These are phyloP conservation scores for Prionailurus bengalensis DNA, from an alignment of 2,113 vertebrate species.

Conservation along the genomic window DNA sequence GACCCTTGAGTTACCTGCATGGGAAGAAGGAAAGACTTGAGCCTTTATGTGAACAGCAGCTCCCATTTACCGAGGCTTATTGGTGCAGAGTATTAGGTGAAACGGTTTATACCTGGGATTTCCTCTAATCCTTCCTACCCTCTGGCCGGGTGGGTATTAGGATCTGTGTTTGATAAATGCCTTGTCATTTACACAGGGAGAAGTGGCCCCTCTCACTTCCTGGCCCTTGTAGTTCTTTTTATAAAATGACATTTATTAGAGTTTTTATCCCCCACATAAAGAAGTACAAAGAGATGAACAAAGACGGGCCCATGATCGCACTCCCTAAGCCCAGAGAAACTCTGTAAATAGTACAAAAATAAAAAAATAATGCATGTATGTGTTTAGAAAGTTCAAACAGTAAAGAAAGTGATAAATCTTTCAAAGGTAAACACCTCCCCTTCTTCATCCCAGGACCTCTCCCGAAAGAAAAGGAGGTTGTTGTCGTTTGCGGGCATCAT, in stretches of 20 bases:
- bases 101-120: background rate
- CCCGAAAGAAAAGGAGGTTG: background rate
- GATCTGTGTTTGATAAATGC: background rate
- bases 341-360: conserved; percentile 46
- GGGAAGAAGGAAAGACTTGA: background rate
- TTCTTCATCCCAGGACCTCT: background rate
- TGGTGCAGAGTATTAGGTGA: background rate
- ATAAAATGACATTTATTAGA: conserved; percentile 32
- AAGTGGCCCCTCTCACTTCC: background rate
- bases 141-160: background rate
- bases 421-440: background rate
- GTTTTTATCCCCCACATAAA: background rate
- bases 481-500: background rate
- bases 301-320: background rate
- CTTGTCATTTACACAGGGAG: conserved; percentile 55
- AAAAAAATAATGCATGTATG: background rate
- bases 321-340: background rate
- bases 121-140: background rate
- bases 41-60: background rate
- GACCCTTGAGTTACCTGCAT: background rate
- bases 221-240: background rate
- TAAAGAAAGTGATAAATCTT: conserved; percentile 5
- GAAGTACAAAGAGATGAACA: conserved; percentile 13
- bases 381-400: conserved; percentile 3
- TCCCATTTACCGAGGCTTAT: background rate